phyloP scores from a whole-genome alignment of 2,113 vertebrate species.

The Edolisoma coerulescens region DNA sequence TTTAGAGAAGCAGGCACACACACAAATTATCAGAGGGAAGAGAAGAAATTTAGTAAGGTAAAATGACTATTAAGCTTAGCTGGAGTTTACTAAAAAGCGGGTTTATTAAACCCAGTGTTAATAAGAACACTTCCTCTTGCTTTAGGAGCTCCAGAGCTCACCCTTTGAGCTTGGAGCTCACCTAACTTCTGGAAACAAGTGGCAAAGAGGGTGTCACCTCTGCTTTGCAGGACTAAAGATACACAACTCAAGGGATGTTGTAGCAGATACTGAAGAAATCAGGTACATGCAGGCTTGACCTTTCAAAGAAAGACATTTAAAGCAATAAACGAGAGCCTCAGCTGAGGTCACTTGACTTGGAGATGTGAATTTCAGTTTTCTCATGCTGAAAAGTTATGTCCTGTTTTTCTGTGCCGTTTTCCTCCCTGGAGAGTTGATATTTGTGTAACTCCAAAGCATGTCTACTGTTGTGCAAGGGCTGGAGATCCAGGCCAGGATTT shows the following conservation, averaged over 20 bases:
- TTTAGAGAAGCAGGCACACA: background rate
- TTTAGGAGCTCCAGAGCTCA: slow-evolving; percentile 11
- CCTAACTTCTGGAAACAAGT: background rate
- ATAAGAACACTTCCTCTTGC: background rate
- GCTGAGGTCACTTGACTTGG: background rate
- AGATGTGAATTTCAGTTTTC: background rate
- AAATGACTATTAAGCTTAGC: background rate
- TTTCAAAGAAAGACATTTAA: background rate
- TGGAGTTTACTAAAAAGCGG: background rate
- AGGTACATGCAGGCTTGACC: background rate
- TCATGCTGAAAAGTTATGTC: background rate
- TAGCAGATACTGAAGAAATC: background rate
- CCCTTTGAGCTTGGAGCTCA: background rate
- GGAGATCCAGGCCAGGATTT: background rate
- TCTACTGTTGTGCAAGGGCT: background rate
- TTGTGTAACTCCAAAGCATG: background rate
- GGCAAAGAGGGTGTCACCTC: background rate
- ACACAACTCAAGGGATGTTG: background rate
- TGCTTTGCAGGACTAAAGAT: background rate
- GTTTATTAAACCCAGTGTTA: background rate
- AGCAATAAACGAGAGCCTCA: background rate
- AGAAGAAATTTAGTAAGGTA: background rate
- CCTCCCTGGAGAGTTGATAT: background rate
- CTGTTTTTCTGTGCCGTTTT: background rate
- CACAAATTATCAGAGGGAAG: background rate